phyloP scores from a whole-genome alignment of 1,140 invertebrate species.

The Thrips palmi region DNA sequence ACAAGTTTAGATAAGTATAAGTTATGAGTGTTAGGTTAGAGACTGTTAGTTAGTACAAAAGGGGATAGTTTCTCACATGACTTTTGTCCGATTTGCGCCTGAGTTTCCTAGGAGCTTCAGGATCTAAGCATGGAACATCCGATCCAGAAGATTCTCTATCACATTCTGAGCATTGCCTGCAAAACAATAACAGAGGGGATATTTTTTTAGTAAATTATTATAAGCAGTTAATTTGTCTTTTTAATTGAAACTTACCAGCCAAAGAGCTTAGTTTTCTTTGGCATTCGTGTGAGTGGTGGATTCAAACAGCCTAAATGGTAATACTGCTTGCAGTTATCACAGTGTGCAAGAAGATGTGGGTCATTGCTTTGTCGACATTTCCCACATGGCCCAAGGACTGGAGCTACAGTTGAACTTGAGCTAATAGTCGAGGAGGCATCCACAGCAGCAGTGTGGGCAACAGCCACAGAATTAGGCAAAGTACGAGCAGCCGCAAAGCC shows the following conservation, averaged over 20 bases:
- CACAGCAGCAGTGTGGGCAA: too few relatives aligned
- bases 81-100: slow-evolving; percentile 9
- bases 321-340: slow-evolving; percentile 80
- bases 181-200: slow-evolving; percentile 14
- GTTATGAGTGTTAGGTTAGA: not conserved
- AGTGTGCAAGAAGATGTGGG: slow-evolving; percentile 78
- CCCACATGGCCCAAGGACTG: slow-evolving; percentile 54
- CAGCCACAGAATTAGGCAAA: too few relatives aligned
- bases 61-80: not conserved
- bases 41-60: slow-evolving; percentile 2
- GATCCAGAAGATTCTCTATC: slow-evolving; percentile 63
- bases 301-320: slow-evolving; percentile 89
- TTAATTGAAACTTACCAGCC: slow-evolving; percentile 68
- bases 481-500: too few relatives aligned
- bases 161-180: slow-evolving; percentile 73
- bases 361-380: slow-evolving; percentile 65
- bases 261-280: slow-evolving; percentile 83
- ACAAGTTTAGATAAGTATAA: too few relatives aligned
- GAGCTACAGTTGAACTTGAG: not conserved
- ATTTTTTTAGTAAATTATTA: slow-evolving; percentile 1
- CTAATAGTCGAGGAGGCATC: too few relatives aligned
- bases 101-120: slow-evolving; percentile 55
- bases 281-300: slow-evolving; percentile 77
- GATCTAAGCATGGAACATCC: slow-evolving; percentile 48
- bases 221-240: not conserved